Conservation (phyloP, 2,113 vertebrate species). For the Lophius piscatorius region DNA sequence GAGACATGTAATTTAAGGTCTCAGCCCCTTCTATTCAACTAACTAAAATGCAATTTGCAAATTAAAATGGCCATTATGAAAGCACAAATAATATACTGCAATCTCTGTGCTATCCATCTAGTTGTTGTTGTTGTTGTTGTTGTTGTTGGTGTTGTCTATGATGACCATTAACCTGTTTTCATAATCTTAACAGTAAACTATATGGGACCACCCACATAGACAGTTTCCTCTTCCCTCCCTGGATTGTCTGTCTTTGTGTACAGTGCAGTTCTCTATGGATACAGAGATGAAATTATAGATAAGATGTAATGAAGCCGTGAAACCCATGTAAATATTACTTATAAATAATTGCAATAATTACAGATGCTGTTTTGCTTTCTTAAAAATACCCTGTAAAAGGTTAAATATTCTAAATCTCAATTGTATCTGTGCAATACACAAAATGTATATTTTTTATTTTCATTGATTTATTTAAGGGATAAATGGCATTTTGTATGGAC, state of each 20-base stretch:
- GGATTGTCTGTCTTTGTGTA: slow-evolving; percentile 31
- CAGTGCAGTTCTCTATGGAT: background rate
- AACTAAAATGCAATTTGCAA: too few species aligned
- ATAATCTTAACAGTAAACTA: slow-evolving; percentile 32
- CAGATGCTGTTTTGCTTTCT: background rate
- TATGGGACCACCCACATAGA: slow-evolving; percentile 76
- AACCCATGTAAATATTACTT: background rate
- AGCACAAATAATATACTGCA: background rate
- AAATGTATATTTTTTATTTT: background rate
- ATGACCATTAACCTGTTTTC: slow-evolving; percentile 19
- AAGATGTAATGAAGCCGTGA: slow-evolving; percentile 13
- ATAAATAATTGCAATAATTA: background rate
- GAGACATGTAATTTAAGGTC: slow-evolving; percentile 3
- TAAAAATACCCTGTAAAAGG: background rate
- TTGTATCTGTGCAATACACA: background rate
- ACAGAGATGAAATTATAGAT: slow-evolving; percentile 5
- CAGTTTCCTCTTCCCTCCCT: slow-evolving; percentile 51
- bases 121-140: background rate
- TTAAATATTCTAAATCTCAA: background rate
- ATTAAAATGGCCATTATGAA: background rate
- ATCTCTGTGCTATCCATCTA: background rate
- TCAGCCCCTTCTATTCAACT: background rate
- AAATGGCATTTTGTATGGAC: background rate
- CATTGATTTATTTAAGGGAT: background rate
- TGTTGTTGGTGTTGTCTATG: slow-evolving; percentile 22